A percentile compares a stretch with the other conserved stretches of the same genome.
Evolutionary conservation across 1,140 invertebrate species (phyloP).

Genomic region (Lepidotrigona ventralis): DNA sequence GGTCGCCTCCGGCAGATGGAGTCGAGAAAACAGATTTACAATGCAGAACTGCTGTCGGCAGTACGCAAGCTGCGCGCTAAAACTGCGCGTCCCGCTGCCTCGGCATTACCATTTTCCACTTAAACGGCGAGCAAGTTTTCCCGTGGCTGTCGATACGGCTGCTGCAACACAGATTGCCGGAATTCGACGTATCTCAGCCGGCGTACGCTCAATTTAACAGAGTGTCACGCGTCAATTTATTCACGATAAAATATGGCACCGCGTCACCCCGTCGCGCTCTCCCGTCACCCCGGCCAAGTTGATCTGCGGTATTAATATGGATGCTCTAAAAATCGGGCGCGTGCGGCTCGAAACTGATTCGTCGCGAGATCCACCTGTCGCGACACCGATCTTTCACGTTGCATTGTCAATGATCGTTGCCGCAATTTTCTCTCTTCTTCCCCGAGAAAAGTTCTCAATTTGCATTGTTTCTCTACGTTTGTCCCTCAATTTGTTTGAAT

Average conservation of each 20-base stretch:
- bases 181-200: slow-evolving; percentile 32
- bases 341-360: no score
- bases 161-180: slow-evolving; percentile 42
- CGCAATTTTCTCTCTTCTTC: no score
- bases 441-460: no score
- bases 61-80: neutral
- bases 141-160: slow-evolving; percentile 30
- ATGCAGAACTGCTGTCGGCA: slow-evolving; percentile 45
- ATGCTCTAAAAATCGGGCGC: slow-evolving; percentile 9
- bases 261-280: no score
- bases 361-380: neutral
- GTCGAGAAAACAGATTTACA: slow-evolving; percentile 46
- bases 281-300: neutral
- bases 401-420: no score
- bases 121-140: slow-evolving; percentile 30
- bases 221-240: slow-evolving; percentile 53
- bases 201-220: slow-evolving; percentile 49
- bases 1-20: neutral
- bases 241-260: slow-evolving; percentile 45
- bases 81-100: slow-evolving; percentile 11
- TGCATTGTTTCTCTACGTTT: no score
- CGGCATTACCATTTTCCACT: slow-evolving; percentile 57
- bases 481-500: no score
- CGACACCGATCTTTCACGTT: neutral
- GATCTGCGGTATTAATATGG: slow-evolving; percentile 26